A percentile compares a stretch with the other conserved stretches of the same genome.
These are phyloP conservation scores for Hippocampus mohnikei DNA, from an alignment of 2,113 vertebrate species.

Conservation along the genomic window DNA sequence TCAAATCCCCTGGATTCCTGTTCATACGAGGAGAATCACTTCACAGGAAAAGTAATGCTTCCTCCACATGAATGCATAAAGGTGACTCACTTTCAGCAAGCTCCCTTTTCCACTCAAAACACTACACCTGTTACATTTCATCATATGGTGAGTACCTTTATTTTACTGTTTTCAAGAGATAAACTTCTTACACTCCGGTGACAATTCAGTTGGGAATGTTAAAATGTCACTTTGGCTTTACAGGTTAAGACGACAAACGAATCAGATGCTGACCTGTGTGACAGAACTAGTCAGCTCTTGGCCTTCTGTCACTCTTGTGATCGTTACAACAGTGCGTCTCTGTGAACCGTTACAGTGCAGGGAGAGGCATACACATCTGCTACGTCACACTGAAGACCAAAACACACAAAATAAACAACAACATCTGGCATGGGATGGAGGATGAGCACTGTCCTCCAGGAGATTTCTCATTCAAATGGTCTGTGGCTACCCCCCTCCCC, in stretches of 20 bases:
- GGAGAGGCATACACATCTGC: conserved; percentile 18
- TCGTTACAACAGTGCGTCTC: neutral
- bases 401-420: conserved; percentile 22
- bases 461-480: conserved; percentile 37
- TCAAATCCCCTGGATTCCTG: too few relatives aligned
- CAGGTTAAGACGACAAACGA: neutral
- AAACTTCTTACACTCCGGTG: neutral
- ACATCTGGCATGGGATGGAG: conserved; percentile 34
- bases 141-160: neutral
- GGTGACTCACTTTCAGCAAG: neutral
- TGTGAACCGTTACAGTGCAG: neutral
- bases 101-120: neutral
- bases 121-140: neutral
- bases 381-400: conserved; percentile 3
- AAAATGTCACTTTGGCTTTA: neutral
- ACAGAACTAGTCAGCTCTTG: neutral
- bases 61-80: neutral
- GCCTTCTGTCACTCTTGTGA: neutral
- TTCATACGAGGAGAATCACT: too few relatives aligned
- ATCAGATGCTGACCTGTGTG: neutral
- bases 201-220: neutral
- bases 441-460: conserved; percentile 27
- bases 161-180: neutral
- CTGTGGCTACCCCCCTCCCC: conserved; percentile 46
- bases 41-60: too few relatives aligned